Evolutionary conservation across 2,888 invertebrate species (phyloP), one percentile per base, ranked within the genome.

Genomic region (Hypercompe scribonia): DNA sequence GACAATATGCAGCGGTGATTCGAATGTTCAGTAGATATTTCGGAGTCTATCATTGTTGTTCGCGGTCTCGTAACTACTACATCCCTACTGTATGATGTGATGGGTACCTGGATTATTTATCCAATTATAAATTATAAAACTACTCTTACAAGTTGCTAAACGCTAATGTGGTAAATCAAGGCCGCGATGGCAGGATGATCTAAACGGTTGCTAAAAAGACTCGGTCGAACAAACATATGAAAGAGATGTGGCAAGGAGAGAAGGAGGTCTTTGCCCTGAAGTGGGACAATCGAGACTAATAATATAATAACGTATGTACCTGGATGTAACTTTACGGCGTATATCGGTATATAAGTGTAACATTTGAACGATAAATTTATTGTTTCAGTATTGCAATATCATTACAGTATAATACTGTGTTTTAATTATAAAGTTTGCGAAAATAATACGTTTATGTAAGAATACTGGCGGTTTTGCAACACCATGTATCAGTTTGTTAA

Each of bases 1-100:
- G 93, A 93, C 93, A 93, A 94, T 94, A 93, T 90, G 82, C 85
- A 86, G 81, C 76, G 88, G 93, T 94, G 94, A 93, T 93, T 91
- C 85, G 86, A 86, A 89, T 89, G 93, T 94, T 94, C 89, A 84
- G 88, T 93, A 92, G 91, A 81, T 86, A 81, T 86, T 92, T 89
- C 83, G 91, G 89, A 93, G 92, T 94, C 87, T 94, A 94, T 85
- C 85, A 86, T 85, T 90, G 92, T 95, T 94, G 88, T 89, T 85
- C 80, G 80, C 81, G 81, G 85, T 85, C 81, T 81, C 81, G 76
- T 85, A 80, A 86, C 73, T 66, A 78, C 74, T 83, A 84, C 84
- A 85, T 88, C 89, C 86, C 86, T 88, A 83, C 79, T 77, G 78
- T 77, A 76, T 67, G 71, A 67, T 84, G 88, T 86, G 90, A 81